Conservation (phyloP, 2,888 invertebrate species). For the Empis stercorea region DNA sequence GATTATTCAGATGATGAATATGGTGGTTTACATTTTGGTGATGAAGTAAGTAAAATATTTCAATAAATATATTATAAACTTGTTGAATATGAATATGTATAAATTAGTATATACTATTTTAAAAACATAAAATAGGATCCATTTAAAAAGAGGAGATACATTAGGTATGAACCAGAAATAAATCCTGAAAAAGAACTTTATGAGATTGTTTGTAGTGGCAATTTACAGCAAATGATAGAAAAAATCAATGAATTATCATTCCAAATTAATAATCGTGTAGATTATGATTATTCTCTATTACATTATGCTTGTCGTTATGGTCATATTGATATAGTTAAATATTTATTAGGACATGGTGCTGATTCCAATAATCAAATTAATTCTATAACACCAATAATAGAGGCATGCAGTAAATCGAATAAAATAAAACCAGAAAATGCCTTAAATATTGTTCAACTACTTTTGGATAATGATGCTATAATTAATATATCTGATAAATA, state of each 20-base stretch:
- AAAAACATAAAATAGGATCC: neutral
- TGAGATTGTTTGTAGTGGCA: constrained; percentile 18
- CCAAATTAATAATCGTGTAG: constrained; percentile 17
- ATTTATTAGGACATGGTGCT: constrained; percentile 22
- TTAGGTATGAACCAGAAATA: neutral
- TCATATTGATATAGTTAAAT: constrained; percentile 22
- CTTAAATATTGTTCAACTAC: constrained; percentile 21
- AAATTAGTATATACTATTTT: too few relatives aligned
- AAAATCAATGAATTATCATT: constrained; percentile 17
- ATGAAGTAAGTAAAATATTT: constrained; percentile 18
- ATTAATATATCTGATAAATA: constrained; percentile 30
- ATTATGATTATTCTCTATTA: constrained; percentile 20
- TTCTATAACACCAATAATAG: constrained; percentile 27
- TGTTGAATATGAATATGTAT: neutral
- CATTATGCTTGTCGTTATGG: constrained; percentile 24
- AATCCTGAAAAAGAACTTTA: constrained; percentile 19
- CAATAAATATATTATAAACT: neutral
- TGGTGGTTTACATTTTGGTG: constrained; percentile 30
- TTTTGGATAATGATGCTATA: constrained; percentile 23
- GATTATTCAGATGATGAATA: constrained; percentile 17
- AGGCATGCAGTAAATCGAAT: constrained; percentile 21
- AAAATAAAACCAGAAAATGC: constrained; percentile 9
- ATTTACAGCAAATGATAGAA: constrained; percentile 17
- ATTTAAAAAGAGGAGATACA: neutral
- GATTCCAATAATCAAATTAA: constrained; percentile 26